Conservation (phyloP, 2,113 vertebrate genomes). For the Aegithalos caudatus region DNA sequence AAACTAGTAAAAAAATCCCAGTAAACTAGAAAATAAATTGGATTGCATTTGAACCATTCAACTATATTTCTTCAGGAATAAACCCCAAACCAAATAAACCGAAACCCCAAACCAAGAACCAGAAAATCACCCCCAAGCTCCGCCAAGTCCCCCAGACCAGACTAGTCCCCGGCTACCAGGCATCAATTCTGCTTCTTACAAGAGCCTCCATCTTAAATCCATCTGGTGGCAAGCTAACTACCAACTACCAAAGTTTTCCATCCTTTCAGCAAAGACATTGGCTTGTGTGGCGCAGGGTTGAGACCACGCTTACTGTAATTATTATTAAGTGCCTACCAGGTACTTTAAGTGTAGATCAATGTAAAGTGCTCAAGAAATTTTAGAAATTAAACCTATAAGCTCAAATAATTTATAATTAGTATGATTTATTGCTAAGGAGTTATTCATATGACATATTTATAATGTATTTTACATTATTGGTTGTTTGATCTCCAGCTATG, state of each 20-base stretch:
- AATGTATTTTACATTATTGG: neutral
- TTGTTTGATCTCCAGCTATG: neutral
- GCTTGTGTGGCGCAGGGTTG: neutral
- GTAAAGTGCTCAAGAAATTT: neutral
- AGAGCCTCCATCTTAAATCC: neutral
- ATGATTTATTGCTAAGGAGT: neutral
- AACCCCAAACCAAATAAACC: neutral
- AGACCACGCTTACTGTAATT: neutral
- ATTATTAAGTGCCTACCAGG: neutral
- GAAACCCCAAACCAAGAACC: neutral
- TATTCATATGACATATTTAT: neutral
- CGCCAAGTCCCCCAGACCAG: neutral
- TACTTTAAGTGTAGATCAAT: neutral
- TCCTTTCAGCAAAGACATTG: neutral
- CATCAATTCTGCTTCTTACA: neutral
- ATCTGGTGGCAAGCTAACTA: neutral
- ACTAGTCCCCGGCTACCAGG: rapidly evolving
- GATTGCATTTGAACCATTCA: neutral
- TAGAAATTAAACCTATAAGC: neutral
- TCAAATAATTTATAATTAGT: neutral
- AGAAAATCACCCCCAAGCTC: too few species aligned
- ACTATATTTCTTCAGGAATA: neutral
- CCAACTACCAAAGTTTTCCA: neutral
- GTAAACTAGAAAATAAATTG: neutral
- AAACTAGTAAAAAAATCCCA: neutral